Evolutionary conservation across 1,140 invertebrate genomes (phyloP).

Genomic region (Drosophila ambigua): DNA sequence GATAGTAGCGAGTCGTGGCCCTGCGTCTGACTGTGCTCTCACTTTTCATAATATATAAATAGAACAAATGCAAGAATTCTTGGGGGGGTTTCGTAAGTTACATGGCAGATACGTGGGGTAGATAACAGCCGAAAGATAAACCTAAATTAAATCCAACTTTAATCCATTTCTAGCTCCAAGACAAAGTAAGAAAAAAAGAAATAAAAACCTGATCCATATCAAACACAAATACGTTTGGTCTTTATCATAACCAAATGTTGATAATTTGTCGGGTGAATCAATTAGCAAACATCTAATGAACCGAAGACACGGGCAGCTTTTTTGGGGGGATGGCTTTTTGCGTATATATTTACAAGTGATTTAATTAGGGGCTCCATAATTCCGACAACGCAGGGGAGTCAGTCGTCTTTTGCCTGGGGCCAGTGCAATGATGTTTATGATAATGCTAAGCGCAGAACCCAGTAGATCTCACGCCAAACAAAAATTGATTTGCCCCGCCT

Average conservation of each 20-base stretch:
- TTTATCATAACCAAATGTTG: conserved; percentile 33
- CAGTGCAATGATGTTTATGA: conserved; percentile 53
- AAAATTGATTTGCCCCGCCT: conserved; percentile 12
- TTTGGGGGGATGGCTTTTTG: too few relatives aligned
- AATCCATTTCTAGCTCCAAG: too few relatives aligned
- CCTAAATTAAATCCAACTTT: background rate
- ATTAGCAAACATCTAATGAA: conserved; percentile 66
- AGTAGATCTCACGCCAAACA: conserved; percentile 14
- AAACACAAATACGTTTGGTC: conserved; percentile 3
- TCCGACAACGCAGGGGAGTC: conserved; percentile 27
- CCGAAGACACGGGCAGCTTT: conserved; percentile 20
- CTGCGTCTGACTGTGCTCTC: too few relatives aligned
- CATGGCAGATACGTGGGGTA: too few relatives aligned
- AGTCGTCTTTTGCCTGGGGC: background rate
- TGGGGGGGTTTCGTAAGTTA: too few relatives aligned
- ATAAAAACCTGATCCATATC: conserved; percentile 30
- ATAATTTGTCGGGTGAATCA: conserved; percentile 36
- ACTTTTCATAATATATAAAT: too few relatives aligned
- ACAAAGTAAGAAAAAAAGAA: background rate
- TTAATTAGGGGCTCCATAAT: conserved; percentile 57
- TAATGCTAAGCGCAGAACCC: conserved; percentile 36
- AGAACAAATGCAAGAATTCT: too few relatives aligned
- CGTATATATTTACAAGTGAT: conserved; percentile 36
- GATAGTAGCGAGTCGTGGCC: conserved; percentile 21
- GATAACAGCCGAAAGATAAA: too few relatives aligned